Base-by-base conservation (phyloP, 2,888 invertebrate species). In the Desoria tigrina region DNA sequence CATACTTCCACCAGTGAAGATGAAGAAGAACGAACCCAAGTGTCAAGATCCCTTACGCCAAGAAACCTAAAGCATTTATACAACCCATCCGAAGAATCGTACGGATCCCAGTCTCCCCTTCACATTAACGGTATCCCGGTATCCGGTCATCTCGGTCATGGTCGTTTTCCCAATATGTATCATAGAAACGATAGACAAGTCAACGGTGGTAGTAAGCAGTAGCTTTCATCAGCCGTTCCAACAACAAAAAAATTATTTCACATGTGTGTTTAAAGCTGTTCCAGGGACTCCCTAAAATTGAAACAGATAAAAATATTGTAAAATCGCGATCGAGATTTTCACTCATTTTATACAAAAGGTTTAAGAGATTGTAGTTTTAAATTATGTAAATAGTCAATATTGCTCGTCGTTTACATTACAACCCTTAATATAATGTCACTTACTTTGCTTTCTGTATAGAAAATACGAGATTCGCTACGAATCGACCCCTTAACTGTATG, bases 1-100 rank as follows among this genome's bases (percentile, higher is more conserved):
- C 71, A 73, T 64, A 74, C 74, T 26, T 74, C 74, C 45, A 73
- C 74, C 9, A 74, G 74, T 63, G 75, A 75, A 60, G 75, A 75
- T 55, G 75, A 75, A 58, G 73, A 75, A 60, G 70, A 70, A 42
- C 63, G 69, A 16, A 65, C 65, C 26, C 69, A 69, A 64, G 67
- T 72, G 57, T 69, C 69, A 51, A 56, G 72, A 64, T 69, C 69
- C 45, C 65, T 69, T 6, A 72, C 72, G 32, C 72, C 72, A 49
- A 61, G 72, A 66, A 72, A 69, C 65, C 65, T 69, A 42, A 72
- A 72, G 54, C 70, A 68, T 66, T 63, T 66, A 59, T 72, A 72
- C 61, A 70, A 72, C 63, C 72, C 72, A 61, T 70, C 70, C 50
- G 68, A 70, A 51, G 72, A 72, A 58, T 72, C 72, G n/a, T 69